Conservation (phyloP, 2,113 vertebrate species). For the Onychostruthus taczanowskii region DNA sequence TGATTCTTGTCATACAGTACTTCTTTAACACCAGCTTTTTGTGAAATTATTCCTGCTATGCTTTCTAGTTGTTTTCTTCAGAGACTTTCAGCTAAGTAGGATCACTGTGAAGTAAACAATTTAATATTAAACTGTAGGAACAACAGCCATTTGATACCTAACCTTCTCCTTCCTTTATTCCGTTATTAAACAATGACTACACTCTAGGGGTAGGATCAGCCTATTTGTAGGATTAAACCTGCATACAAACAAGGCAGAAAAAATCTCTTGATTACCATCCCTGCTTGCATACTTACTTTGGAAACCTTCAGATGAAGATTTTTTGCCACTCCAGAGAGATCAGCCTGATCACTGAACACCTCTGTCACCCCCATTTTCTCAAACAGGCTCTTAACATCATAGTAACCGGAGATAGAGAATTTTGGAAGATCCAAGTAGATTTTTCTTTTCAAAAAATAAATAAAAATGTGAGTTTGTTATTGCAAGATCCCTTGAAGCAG, state of each 20-base stretch:
- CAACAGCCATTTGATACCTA: background rate
- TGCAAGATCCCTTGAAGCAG: background rate
- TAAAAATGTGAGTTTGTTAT: background rate
- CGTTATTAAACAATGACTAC: background rate
- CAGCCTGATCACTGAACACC: conserved; percentile 75
- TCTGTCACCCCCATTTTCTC: conserved; percentile 77
- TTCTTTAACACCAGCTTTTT: background rate
- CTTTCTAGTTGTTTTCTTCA: background rate
- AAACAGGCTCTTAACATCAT: conserved; percentile 69
- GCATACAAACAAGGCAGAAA: background rate
- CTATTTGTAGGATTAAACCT: background rate
- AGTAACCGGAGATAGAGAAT: conserved; percentile 79
- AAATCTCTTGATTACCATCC: background rate
- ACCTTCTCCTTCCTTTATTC: background rate
- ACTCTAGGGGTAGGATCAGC: background rate
- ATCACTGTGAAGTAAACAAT: background rate
- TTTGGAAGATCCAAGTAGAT: conserved; percentile 75
- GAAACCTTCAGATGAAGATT: conserved; percentile 48
- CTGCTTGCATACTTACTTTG: conserved; percentile 68
- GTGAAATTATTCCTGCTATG: background rate
- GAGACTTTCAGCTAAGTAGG: background rate
- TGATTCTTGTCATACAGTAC: background rate
- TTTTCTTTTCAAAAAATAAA: conserved; percentile 37
- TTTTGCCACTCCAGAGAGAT: conserved; percentile 80
- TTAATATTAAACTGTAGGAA: background rate